A percentile compares a stretch with the other conserved stretches of the same genome.
These are phyloP conservation scores for Phycodurus eques DNA, from an alignment of 2,113 vertebrate genomes.

Conservation along the genomic window DNA sequence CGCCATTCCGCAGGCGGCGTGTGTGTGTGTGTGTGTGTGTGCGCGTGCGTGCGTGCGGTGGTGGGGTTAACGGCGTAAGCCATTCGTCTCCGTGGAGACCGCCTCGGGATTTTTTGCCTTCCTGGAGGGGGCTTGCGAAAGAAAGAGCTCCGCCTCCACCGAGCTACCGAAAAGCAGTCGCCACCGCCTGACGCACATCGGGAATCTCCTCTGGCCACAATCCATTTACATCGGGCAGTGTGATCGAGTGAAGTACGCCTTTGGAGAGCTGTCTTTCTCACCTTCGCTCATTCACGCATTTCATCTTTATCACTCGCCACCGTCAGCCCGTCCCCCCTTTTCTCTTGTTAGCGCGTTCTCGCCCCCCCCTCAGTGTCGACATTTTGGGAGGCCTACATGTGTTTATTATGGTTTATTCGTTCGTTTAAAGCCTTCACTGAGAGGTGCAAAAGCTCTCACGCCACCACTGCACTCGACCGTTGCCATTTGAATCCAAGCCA, in stretches of 20 bases:
- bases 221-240: not conserved
- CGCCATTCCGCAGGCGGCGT: not conserved
- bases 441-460: not conserved
- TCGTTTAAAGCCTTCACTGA: not conserved
- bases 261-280: conserved; percentile 2
- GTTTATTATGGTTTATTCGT: conserved; percentile 4
- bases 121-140: not conserved
- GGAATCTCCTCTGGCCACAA: not conserved
- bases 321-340: not conserved
- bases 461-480: not conserved
- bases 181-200: not conserved
- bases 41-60: not conserved
- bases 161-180: not conserved
- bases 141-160: not conserved
- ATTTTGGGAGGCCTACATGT: not conserved
- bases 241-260: not conserved
- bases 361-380: not conserved
- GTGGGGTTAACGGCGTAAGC: conserved; percentile 5
- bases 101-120: not conserved
- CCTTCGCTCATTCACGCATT: not conserved
- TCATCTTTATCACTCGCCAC: not conserved
- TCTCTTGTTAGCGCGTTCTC: not conserved
- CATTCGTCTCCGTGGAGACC: conserved; percentile 2
- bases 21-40: too few relatives aligned
- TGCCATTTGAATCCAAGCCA: conserved; percentile 2